Evolutionary conservation across 1,140 invertebrate species (phyloP).

Genomic region (Drosophila pseudoobscura): DNA sequence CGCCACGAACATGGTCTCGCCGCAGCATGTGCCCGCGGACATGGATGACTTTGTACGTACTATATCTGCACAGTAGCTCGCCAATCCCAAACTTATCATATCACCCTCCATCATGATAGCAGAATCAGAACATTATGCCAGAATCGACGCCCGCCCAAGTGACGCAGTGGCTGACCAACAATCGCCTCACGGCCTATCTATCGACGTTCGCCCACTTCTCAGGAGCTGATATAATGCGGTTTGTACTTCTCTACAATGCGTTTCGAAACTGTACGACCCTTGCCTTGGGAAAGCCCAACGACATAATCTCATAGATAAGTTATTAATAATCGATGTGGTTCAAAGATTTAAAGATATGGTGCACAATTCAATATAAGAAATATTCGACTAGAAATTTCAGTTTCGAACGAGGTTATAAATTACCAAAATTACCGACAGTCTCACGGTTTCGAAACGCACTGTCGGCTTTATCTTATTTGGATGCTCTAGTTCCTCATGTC

Average conservation of each 20-base stretch:
- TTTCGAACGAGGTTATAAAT: too few species aligned
- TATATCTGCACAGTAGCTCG: neutral
- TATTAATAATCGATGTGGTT: too few species aligned
- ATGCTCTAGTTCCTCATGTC: neutral
- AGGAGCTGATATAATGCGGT: conserved; percentile 91
- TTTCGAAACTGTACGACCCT: too few species aligned
- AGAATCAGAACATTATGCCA: conserved; percentile 81
- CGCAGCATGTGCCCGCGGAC: conserved; percentile 71
- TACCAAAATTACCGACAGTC: too few species aligned
- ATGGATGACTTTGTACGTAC: conserved; percentile 77
- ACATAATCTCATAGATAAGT: too few species aligned
- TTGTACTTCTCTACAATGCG: conserved; percentile 6
- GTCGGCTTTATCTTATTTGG: neutral
- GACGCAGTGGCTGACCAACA: conserved; percentile 90
- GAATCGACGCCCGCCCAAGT: conserved; percentile 89
- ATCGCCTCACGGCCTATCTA: conserved; percentile 90
- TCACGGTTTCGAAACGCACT: neutral
- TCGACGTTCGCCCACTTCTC: conserved; percentile 93
- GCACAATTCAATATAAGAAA: too few species aligned
- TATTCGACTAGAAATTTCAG: too few species aligned
- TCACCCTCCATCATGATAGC: conserved; percentile 9
- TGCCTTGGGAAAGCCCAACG: too few species aligned
- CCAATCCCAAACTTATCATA: conserved; percentile 23
- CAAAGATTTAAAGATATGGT: too few species aligned
- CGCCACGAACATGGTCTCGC: conserved; percentile 78